Evolutionary conservation across 2,797 vertebrate genomes (phyloP).

Genomic region (Chaetodon trifasciatus): DNA sequence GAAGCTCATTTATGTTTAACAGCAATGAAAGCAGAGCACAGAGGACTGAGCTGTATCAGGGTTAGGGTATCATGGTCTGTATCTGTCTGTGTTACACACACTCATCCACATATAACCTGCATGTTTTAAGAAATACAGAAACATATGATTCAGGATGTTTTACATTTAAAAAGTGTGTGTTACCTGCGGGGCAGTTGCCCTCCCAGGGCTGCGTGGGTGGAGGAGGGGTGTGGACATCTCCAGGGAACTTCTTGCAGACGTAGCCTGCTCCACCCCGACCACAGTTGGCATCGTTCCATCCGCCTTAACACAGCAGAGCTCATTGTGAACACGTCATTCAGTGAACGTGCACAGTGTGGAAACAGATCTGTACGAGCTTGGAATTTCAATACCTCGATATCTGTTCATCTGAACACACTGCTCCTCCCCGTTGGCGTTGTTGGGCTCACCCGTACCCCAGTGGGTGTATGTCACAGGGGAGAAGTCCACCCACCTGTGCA

Average conservation of each 20-base stretch:
- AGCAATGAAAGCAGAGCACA: too few relatives aligned
- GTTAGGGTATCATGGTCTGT: too few relatives aligned
- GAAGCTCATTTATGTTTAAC: too few relatives aligned
- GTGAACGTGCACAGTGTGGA: not conserved
- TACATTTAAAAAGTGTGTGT: not conserved
- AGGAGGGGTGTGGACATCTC: slow-evolving; percentile 77
- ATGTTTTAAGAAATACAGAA: not conserved
- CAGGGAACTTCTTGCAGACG: slow-evolving; percentile 86
- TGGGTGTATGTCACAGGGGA: slow-evolving; percentile 84
- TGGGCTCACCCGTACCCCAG: slow-evolving; percentile 86
- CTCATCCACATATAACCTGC: not conserved
- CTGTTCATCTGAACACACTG: slow-evolving; percentile 87
- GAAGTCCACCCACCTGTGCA: slow-evolving; percentile 82
- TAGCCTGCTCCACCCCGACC: slow-evolving; percentile 82
- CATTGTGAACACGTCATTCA: not conserved
- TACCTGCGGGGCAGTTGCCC: slow-evolving; percentile 86
- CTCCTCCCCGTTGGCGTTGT: slow-evolving; percentile 87
- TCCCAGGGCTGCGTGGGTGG: slow-evolving; percentile 87
- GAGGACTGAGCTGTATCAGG: not conserved
- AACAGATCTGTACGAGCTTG: not conserved
- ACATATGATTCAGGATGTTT: not conserved
- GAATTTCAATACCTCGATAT: slow-evolving; percentile 77
- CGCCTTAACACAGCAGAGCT: slow-evolving; percentile 66
- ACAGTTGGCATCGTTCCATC: slow-evolving; percentile 89
- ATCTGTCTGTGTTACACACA: too few relatives aligned